Conservation (phyloP, 2,113 vertebrate species). For the Odontophorus gujanensis region DNA sequence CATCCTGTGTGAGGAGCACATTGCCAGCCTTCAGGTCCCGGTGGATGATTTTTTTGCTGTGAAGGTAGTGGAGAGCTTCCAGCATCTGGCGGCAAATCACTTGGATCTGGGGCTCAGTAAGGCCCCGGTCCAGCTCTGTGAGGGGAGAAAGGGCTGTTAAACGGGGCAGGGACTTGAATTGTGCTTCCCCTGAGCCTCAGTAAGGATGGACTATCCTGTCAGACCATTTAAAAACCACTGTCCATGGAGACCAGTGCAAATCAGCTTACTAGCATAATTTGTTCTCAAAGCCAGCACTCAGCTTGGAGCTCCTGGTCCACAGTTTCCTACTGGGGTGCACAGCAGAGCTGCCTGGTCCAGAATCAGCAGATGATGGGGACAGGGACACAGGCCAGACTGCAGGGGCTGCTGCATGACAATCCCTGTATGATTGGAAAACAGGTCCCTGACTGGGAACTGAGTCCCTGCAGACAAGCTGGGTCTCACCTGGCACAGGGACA, state of each 20-base stretch:
- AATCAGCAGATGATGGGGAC: accelerated
- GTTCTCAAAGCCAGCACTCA: not conserved
- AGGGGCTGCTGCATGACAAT: not conserved
- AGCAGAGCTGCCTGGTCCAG: not conserved
- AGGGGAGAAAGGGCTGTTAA: not conserved
- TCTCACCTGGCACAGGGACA: accelerated
- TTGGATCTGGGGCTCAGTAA: slow-evolving; percentile 92
- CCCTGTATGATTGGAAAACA: accelerated
- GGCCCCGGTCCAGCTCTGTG: slow-evolving; percentile 91
- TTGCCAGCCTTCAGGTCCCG: slow-evolving; percentile 97
- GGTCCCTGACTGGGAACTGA: not conserved
- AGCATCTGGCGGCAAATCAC: slow-evolving; percentile 95
- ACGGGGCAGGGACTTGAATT: accelerated
- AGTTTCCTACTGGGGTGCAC: not conserved
- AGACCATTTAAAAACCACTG: not conserved
- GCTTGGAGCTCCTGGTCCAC: not conserved
- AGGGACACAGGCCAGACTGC: not conserved
- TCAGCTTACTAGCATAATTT: not conserved
- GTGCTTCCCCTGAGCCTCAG: not conserved
- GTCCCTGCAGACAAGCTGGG: not conserved
- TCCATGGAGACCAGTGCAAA: not conserved
- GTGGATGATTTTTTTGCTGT: slow-evolving; percentile 95
- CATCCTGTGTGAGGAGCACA: slow-evolving; percentile 92
- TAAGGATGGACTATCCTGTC: not conserved
- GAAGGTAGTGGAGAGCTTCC: slow-evolving; percentile 91